Base-by-base conservation (phyloP, 2,797 vertebrate species). In the Rhinoraja longicauda region DNA sequence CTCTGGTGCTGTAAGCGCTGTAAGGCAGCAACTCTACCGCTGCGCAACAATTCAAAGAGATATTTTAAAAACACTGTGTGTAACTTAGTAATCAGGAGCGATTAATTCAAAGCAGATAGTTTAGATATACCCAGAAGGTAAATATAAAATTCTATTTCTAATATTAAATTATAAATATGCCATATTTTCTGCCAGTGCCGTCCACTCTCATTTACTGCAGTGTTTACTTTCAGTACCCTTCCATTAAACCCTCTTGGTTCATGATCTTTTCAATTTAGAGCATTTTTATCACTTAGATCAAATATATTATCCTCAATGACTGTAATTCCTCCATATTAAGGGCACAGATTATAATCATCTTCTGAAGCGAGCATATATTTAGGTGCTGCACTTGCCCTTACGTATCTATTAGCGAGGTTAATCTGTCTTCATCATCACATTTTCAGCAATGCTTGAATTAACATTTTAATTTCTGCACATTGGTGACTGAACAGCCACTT, bases 391-490 rank as follows among this genome's bases (percentile, higher is more conserved):
- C 90, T 73, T 67, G 90, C 10, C 70, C 70, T 57, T 53, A 92
- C 39, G 67, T 92, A 75, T 53, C 64, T 39, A 92, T 92, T 75
- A 92, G 39, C 53, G 90, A 92, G 70, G 90, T 92, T 92, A 92
- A 92, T 75, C 72, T 26, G 70, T 92, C 90, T 57, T 92, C 72
- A 29, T 53, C 67, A 53, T 75, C 67, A 75, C 72, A 53, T 75
- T 92, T 72, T 73, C 70, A 75, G 90, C 67, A 73, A 75, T 92
- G 90, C 67, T 75, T 92, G 70, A 73, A 92, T 73, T 92, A 73
- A 88, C 84, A 88, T 88, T 88, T 88, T 88, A 88, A 88, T 67
- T 88, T 88, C 59, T 32, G 84, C 84, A 88, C 84, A 88, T 88
- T 88, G 88, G 84, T 88, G 84, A 53, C 84, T 88, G 84, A 88